Evolutionary conservation across 2,113 vertebrate species (phyloP), one percentile per base, ranked within the genome.

Genomic region (Erythrolamprus reginae): DNA sequence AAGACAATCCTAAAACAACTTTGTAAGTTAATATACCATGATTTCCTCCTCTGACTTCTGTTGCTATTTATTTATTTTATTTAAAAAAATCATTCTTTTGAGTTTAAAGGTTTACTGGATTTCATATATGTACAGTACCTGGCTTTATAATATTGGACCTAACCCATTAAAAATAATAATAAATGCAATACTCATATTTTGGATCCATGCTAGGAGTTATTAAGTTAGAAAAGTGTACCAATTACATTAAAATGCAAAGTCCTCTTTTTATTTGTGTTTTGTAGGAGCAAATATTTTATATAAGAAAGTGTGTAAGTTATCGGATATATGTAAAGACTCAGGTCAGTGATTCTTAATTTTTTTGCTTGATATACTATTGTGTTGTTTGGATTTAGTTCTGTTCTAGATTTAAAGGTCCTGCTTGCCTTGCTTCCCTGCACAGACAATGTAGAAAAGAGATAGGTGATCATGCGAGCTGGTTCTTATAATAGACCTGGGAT

Each of bases 251-350:
- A 70, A 86, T 56, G 24, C 10, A 56, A 87, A 91, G 13, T 86
- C 52, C 5, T 42, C 50, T 88, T 55, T 53, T 88, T 84, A 33
- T 85, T 26, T 53, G 6, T 21, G 53, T 77, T 87, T 1, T 1
- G 1, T 23, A 91, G 92, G 93, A 92, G 83, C 95, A 89, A 87
- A 87, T 93, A 83, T 86, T 89, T 58, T 91, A 93, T 96, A 96
- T 92, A 96, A 82, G 89, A 96, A 95, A 93, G 91, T 95, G 58
- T 97, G 96, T 95, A 97, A 97, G 33, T 10, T 92, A 93, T 96
- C 97, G 56, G 82, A 7, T 84, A 48, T 91, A 92, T 97, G 97
- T 93, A 96, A 96, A 94, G 94, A 93, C 61, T 97, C 97, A 97
- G 97, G 97, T 97, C 92, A 95, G 93, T 94, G 38, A 1, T 45